phyloP scores from a whole-genome alignment of 2,888 invertebrate genomes.

The Cephalotes varians region DNA sequence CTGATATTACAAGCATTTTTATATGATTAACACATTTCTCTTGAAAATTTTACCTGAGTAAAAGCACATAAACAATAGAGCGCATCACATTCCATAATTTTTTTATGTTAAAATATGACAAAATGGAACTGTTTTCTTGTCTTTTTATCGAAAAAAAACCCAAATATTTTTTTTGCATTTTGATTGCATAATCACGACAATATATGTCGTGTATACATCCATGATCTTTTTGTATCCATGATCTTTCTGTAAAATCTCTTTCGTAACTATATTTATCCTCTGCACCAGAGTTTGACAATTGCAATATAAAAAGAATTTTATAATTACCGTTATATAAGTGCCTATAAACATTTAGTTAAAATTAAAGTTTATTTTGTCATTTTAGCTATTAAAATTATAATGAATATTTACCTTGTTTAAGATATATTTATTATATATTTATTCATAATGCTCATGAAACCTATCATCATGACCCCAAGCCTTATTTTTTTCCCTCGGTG shows the following conservation, averaged over 20 bases:
- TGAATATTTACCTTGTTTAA: slow-evolving; percentile 3
- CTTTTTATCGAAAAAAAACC: neutral
- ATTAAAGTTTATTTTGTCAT: neutral
- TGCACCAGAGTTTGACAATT: neutral
- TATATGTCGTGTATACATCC: neutral
- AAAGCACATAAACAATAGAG: neutral
- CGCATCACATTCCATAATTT: neutral
- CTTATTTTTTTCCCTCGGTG: slow-evolving; percentile 72
- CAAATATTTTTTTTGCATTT: neutral
- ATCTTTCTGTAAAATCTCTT: neutral
- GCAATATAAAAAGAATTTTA: slow-evolving; percentile 33
- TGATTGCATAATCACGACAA: neutral
- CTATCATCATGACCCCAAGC: slow-evolving; percentile 78
- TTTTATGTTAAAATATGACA: neutral
- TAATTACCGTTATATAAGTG: neutral
- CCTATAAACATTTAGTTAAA: neutral
- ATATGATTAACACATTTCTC: neutral
- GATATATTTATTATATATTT: neutral
- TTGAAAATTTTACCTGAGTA: neutral
- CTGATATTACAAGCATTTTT: neutral
- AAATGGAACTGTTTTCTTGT: neutral
- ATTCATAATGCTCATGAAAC: slow-evolving; percentile 76
- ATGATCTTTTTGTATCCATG: neutral
- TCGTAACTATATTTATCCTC: neutral
- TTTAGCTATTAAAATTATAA: neutral